These are phyloP conservation scores for Eueremaeus valkanovi DNA, from an alignment of 2,888 invertebrate species.

Conservation along the genomic window DNA sequence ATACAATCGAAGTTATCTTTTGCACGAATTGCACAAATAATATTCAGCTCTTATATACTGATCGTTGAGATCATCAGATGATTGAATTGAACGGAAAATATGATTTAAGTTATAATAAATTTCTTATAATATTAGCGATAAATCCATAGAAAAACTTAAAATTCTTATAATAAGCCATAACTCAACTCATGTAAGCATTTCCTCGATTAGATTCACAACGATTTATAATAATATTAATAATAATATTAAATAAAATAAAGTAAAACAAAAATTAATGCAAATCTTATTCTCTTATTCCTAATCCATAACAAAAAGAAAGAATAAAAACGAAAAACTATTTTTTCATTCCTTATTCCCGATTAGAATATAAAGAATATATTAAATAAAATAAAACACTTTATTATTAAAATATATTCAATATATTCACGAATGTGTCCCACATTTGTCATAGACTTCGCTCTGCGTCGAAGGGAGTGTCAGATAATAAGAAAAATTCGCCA, in stretches of 20 bases:
- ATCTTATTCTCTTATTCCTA: background rate
- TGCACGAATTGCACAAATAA: constrained; percentile 17
- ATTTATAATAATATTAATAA: background rate
- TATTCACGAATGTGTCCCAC: constrained; percentile 23
- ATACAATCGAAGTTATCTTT: constrained; percentile 21
- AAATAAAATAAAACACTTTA: background rate
- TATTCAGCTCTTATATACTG: no score
- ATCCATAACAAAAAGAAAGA: background rate
- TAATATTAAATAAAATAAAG: background rate
- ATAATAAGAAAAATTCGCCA: background rate
- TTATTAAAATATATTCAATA: constrained; percentile 7
- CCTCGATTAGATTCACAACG: background rate
- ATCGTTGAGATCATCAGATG: background rate
- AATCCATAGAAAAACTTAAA: no score
- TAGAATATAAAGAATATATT: background rate
- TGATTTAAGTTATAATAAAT: background rate
- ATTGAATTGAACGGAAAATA: background rate
- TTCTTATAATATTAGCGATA: background rate
- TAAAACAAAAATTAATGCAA: constrained; percentile 5
- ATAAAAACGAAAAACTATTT: background rate
- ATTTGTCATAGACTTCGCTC: constrained; percentile 8
- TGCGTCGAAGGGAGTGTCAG: background rate
- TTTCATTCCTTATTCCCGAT: no score
- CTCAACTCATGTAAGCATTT: background rate
- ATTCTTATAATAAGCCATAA: no score